These are phyloP conservation scores for Agraylea sexmaculata DNA, from an alignment of 1,140 invertebrate genomes.

Conservation along the genomic window DNA sequence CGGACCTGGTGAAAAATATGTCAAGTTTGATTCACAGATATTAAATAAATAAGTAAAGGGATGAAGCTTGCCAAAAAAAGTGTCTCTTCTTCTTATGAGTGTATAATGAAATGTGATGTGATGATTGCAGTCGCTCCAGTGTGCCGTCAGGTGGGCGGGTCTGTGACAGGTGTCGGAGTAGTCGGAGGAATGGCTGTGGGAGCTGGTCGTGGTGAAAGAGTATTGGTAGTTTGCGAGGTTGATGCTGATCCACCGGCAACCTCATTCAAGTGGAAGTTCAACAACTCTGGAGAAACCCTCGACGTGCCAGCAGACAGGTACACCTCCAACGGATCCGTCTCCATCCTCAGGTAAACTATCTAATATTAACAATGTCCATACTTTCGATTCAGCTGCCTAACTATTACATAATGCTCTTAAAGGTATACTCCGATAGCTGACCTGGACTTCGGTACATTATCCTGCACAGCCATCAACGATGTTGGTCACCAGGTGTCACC, in stretches of 20 bases:
- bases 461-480: slow-evolving; percentile 67
- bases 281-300: slow-evolving; percentile 74
- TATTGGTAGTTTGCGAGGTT: slow-evolving; percentile 74
- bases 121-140: slow-evolving; percentile 62
- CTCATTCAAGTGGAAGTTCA: slow-evolving; percentile 83
- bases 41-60: no score
- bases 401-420: slow-evolving; percentile 40
- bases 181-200: slow-evolving; percentile 67
- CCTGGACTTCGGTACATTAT: slow-evolving; percentile 62
- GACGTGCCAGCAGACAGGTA: slow-evolving; percentile 63
- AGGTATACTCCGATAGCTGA: slow-evolving; percentile 58
- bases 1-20: no score
- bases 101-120: slow-evolving; percentile 24
- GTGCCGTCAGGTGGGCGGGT: slow-evolving; percentile 44
- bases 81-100: not conserved
- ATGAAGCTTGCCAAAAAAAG: no score
- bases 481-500: slow-evolving; percentile 62
- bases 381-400: slow-evolving; percentile 36
- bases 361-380: slow-evolving; percentile 29
- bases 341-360: slow-evolving; percentile 43
- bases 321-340: slow-evolving; percentile 53
- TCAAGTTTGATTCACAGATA: no score
- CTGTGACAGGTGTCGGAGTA: no score
- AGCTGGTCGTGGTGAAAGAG: slow-evolving; percentile 67
- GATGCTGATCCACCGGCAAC: slow-evolving; percentile 75